Evolutionary conservation across 2,113 vertebrate species (phyloP).

Genomic region (Osmerus mordax): DNA sequence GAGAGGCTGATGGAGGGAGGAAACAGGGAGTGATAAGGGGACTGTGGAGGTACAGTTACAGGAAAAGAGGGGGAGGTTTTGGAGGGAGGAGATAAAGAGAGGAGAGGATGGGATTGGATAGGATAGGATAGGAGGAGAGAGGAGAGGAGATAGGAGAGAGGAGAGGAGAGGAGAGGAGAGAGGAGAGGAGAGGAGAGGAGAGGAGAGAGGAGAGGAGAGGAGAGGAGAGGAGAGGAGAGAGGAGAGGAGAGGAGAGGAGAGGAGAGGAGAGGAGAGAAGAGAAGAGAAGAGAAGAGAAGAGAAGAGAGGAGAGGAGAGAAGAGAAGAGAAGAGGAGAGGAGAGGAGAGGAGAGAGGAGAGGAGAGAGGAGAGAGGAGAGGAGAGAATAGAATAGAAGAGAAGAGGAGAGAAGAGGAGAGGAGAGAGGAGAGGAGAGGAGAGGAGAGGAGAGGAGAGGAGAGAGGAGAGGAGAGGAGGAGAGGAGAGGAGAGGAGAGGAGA

Average conservation of each 20-base stretch:
- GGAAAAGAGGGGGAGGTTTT: not conserved
- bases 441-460: too few species aligned
- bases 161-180: not conserved
- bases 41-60: not conserved
- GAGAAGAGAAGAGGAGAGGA: not conserved
- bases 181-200: not conserved
- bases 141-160: not conserved
- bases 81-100: not conserved
- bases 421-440: not conserved
- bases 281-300: not conserved
- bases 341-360: too few species aligned
- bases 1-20: not conserved
- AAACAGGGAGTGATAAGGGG: not conserved
- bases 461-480: not conserved
- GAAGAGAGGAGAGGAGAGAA: not conserved
- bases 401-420: not conserved
- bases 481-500: not conserved
- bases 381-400: too few species aligned
- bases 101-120: not conserved
- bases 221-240: not conserved
- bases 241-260: not conserved
- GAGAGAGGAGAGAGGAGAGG: not conserved
- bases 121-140: not conserved
- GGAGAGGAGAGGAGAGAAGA: not conserved
- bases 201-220: not conserved